Evolutionary conservation across 2,797 vertebrate genomes (phyloP), one percentile per base, ranked within the genome.

Genomic region (Botia almorhae): DNA sequence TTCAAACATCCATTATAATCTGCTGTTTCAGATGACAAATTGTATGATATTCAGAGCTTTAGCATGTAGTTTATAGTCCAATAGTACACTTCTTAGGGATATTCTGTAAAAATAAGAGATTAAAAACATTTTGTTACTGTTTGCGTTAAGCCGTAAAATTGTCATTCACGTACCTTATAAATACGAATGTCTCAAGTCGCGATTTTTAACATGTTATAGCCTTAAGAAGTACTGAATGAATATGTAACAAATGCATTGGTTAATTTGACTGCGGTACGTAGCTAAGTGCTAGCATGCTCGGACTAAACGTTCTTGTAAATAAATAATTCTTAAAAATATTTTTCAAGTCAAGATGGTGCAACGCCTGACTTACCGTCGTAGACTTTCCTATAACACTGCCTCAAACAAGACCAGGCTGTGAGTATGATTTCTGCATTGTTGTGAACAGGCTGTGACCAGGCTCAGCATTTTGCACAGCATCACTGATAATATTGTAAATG

Each of bases 391-490:
- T 95, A 99, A 99, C 86, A 99, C 98, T 53, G 94, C 96, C 83
- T 99, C 98, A 70, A 99, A 99, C 93, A 99, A 98, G 88, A 99
- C 97, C 76, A 96, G 98, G 80, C 94, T 99, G 98, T 99, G 89
- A 97, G 98, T 95, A 2, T n/a, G 0, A 55, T 16, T 2, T 2
- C 17, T 36, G 2, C 2, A 26, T 60, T 58, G 2, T 4, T 46
- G 16, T 3, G 13, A 56, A 46, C 2, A 13, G 4, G 12, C 43
- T 0, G 8, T 68, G 17, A 26, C 11, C 19, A 17, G 33, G 12
- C 21, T 60, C 19, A 60, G 21, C 14, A 10, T 26, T 1, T 0
- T 2, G 5, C 14, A 4, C 14, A 16, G 26, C 7, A 39, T 3
- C 2, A 0, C 16, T 21, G 12, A 19, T 39, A 16, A 12, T 17